These are phyloP conservation scores for Aphelinus certus DNA, from an alignment of 1,140 invertebrate genomes.

Conservation along the genomic window DNA sequence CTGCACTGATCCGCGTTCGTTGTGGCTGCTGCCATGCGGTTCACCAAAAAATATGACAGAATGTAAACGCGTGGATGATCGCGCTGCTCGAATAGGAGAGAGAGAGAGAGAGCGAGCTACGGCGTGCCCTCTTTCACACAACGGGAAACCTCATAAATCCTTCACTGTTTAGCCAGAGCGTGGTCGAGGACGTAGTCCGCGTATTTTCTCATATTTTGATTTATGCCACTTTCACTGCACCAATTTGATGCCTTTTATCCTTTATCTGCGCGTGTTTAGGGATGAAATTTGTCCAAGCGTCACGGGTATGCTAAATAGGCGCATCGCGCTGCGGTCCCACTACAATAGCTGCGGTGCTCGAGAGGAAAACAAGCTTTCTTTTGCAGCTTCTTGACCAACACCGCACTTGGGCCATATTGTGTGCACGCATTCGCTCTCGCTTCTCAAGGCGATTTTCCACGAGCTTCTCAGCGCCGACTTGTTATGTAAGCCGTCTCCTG, in stretches of 20 bases:
- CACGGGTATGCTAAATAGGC: constrained; percentile 22
- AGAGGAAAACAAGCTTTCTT: no score
- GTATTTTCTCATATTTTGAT: constrained; percentile 65
- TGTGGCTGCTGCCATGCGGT: constrained; percentile 37
- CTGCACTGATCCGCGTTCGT: constrained; percentile 50
- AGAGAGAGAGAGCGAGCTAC: constrained; percentile 20
- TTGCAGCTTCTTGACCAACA: no score
- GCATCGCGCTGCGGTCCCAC: constrained; percentile 9
- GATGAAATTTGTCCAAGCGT: constrained; percentile 56
- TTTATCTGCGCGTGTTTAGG: constrained; percentile 60
- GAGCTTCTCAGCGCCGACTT: not conserved
- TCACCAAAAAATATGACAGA: constrained; percentile 7
- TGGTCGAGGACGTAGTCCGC: constrained; percentile 40
- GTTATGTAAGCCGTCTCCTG: not conserved
- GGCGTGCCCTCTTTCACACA: constrained; percentile 48
- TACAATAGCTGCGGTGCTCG: no score
- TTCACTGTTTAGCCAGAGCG: constrained; percentile 44
- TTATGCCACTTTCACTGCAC: constrained; percentile 61
- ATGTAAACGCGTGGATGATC: not conserved
- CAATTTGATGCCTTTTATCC: constrained; percentile 59
- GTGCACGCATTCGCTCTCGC: no score
- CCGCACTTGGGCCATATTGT: no score
- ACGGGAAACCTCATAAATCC: constrained; percentile 58
- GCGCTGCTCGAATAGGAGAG: no score
- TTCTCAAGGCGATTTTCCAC: no score